Evolutionary conservation across 2,888 invertebrate genomes (phyloP).

Genomic region (Seira sanloemensis): DNA sequence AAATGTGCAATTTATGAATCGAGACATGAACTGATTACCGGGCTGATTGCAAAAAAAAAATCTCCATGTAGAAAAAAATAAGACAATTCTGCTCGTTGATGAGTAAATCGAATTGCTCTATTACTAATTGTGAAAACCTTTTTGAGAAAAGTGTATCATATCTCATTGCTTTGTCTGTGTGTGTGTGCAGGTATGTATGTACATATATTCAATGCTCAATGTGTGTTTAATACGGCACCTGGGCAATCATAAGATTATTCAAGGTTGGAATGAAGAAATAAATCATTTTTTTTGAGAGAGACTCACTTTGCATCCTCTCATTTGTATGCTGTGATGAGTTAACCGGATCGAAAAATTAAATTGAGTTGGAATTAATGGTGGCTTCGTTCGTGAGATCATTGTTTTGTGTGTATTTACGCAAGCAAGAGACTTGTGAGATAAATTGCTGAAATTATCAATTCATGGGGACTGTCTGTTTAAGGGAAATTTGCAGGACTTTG

Average conservation of each 20-base stretch:
- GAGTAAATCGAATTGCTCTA: background rate
- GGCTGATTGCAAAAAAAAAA: conserved; percentile 1
- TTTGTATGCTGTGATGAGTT: background rate
- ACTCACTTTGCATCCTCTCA: background rate
- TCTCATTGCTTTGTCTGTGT: too few species aligned
- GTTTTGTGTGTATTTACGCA: too few species aligned
- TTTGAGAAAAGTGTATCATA: too few species aligned
- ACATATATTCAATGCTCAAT: too few species aligned
- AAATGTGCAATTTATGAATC: conserved; percentile 1
- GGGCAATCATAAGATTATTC: too few species aligned
- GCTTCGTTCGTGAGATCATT: too few species aligned
- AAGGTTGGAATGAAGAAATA: conserved; percentile 54
- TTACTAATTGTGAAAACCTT: too few species aligned
- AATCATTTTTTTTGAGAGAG: conserved; percentile 44
- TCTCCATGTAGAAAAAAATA: background rate
- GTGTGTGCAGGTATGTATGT: too few species aligned
- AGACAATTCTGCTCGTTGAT: background rate
- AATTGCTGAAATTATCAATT: too few species aligned
- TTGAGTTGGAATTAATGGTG: background rate
- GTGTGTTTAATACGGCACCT: background rate
- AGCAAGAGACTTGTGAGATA: too few species aligned
- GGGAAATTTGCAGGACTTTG: too few species aligned
- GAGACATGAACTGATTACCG: background rate
- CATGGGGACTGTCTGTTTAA: too few species aligned
- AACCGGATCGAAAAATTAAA: background rate